These are phyloP conservation scores for Periophthalmus modestus DNA, from an alignment of 2,113 vertebrate species.

Conservation along the genomic window DNA sequence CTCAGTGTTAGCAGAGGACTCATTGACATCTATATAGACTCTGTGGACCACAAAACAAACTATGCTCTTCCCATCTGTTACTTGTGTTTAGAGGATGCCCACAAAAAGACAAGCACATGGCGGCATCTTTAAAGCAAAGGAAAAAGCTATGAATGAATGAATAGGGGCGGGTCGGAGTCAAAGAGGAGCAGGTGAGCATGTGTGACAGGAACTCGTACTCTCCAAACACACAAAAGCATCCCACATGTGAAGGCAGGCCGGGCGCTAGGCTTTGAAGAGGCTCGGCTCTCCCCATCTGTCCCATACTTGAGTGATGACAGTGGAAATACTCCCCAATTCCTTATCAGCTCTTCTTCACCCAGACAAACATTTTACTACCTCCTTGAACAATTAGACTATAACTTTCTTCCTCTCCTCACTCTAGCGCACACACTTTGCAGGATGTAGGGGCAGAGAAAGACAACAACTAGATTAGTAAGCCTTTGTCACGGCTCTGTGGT, in stretches of 20 bases:
- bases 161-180: slow-evolving; percentile 39
- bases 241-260: slow-evolving; percentile 58
- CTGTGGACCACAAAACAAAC: slow-evolving; percentile 23
- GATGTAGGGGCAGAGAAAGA: slow-evolving; percentile 77
- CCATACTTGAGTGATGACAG: slow-evolving; percentile 73
- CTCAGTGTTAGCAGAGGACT: slow-evolving; percentile 36
- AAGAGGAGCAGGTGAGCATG: slow-evolving; percentile 60
- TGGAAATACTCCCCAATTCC: slow-evolving; percentile 73
- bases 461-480: slow-evolving; percentile 84
- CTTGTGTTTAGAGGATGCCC: slow-evolving; percentile 39
- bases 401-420: slow-evolving; percentile 34
- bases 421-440: slow-evolving; percentile 65
- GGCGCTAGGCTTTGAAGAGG: slow-evolving; percentile 52
- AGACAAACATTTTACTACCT: slow-evolving; percentile 29
- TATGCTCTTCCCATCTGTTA: slow-evolving; percentile 29
- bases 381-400: slow-evolving; percentile 30
- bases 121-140: slow-evolving; percentile 26
- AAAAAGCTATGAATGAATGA: slow-evolving; percentile 33
- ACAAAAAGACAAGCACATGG: slow-evolving; percentile 10
- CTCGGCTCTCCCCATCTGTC: slow-evolving; percentile 54
- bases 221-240: slow-evolving; percentile 49
- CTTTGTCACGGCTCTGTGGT: slow-evolving; percentile 86
- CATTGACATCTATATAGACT: slow-evolving; percentile 36
- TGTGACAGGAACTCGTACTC: slow-evolving; percentile 30
- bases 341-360: slow-evolving; percentile 31